phyloP scores from a whole-genome alignment of 2,888 invertebrate genomes.

The Megamerina dolium region DNA sequence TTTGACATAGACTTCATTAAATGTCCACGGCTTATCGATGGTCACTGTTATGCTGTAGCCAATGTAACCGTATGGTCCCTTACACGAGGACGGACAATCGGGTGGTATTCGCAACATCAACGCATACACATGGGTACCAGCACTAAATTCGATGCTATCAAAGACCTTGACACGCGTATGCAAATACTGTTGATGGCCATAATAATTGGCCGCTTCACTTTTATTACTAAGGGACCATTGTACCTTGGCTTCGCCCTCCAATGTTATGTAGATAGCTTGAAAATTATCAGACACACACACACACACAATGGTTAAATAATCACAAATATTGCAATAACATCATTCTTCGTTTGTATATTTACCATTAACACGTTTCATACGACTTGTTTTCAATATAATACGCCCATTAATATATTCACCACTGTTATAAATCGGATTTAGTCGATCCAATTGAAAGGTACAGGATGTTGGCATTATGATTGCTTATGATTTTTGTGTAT shows the following conservation, averaged over 20 bases:
- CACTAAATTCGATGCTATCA: constrained; percentile 35
- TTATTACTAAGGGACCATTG: constrained; percentile 44
- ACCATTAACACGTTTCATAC: constrained; percentile 42
- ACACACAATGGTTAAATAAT: too few relatives aligned
- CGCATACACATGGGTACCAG: constrained; percentile 59
- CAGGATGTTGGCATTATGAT: constrained; percentile 39
- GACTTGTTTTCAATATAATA: constrained; percentile 37
- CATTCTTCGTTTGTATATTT: too few relatives aligned
- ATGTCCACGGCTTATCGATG: constrained; percentile 76
- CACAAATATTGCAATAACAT: too few relatives aligned
- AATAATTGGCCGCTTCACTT: constrained; percentile 36
- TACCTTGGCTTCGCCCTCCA: constrained; percentile 43
- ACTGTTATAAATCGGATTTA: constrained; percentile 36
- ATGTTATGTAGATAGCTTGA: constrained; percentile 38
- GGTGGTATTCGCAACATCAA: constrained; percentile 59
- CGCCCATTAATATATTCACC: constrained; percentile 40
- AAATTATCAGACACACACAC: background rate
- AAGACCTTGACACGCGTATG: constrained; percentile 38
- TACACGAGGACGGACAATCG: constrained; percentile 70
- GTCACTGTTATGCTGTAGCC: constrained; percentile 71
- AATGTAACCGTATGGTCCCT: constrained; percentile 66
- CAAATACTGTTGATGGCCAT: constrained; percentile 42
- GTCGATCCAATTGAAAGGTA: constrained; percentile 41
- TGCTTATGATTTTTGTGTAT: background rate
- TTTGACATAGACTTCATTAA: constrained; percentile 47